Evolutionary conservation across 2,888 invertebrate species (phyloP).

Genomic region (Drepanosiphum platanoidis): DNA sequence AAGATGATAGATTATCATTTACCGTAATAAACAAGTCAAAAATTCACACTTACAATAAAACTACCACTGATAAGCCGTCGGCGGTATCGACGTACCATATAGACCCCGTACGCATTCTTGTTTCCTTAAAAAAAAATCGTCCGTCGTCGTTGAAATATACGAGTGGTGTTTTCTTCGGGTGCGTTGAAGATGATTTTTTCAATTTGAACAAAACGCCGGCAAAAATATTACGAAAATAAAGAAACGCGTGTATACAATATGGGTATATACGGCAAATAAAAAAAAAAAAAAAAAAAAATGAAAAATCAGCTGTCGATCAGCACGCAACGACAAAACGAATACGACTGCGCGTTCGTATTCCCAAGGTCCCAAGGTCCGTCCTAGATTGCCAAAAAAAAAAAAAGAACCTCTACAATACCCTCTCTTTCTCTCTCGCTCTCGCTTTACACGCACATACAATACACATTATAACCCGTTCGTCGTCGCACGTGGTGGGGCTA

Average conservation of each 20-base stretch:
- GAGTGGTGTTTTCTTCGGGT: too few relatives aligned
- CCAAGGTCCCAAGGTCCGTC: constrained; percentile 61
- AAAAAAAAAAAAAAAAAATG: too few relatives aligned
- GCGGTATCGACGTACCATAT: constrained; percentile 7
- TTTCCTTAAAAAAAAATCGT: neutral
- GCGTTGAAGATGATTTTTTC: neutral
- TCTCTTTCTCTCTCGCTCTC: constrained; percentile 22
- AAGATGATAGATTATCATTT: neutral
- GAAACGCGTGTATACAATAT: neutral
- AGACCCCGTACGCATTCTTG: neutral
- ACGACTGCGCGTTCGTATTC: constrained; percentile 60
- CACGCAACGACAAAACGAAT: constrained; percentile 55
- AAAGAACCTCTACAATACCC: constrained; percentile 43
- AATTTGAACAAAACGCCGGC: constrained; percentile 18
- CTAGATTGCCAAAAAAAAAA: constrained; percentile 61
- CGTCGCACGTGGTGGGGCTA: neutral
- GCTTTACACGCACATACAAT: neutral
- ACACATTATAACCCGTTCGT: constrained; percentile 51
- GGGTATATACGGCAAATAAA: too few relatives aligned
- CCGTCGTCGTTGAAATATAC: neutral
- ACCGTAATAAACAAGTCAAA: neutral
- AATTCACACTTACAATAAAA: neutral
- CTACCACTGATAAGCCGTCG: constrained; percentile 1
- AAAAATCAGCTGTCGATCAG: constrained; percentile 61
- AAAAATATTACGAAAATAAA: neutral